A percentile compares a stretch with the other conserved stretches of the same genome.
Evolutionary conservation across 2,113 vertebrate species (phyloP).

Genomic region (Ardeotis arabs): DNA sequence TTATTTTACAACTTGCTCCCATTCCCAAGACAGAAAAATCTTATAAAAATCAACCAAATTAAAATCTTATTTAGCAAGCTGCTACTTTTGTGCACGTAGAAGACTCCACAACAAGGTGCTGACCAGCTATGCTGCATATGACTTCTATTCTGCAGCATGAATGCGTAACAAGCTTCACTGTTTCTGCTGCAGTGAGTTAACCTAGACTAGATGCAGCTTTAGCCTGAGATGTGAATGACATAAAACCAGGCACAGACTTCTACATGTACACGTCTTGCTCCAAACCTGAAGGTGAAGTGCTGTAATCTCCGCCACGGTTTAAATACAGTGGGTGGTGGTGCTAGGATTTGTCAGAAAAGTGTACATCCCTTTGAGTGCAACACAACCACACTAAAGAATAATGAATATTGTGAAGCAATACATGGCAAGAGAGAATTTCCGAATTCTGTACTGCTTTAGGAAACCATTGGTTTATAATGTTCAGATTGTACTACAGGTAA

Average conservation of each 20-base stretch:
- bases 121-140: not conserved
- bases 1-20: not conserved
- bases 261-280: not conserved
- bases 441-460: not conserved
- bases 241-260: not conserved
- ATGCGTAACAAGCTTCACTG: not conserved
- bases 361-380: not conserved
- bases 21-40: not conserved
- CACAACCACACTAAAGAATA: not conserved
- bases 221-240: not conserved
- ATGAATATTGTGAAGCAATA: not conserved
- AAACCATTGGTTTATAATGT: fast-evolving
- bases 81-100: not conserved
- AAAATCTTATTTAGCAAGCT: not conserved
- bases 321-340: fast-evolving
- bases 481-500: not conserved
- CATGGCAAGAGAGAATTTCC: not conserved
- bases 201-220: not conserved
- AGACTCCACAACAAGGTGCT: not conserved
- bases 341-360: not conserved
- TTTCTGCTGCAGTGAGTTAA: not conserved
- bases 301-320: not conserved
- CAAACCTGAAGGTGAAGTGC: not conserved
- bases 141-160: not conserved
- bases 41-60: not conserved